Evolutionary conservation across 2,797 vertebrate genomes (phyloP).

Genomic region (Sebastolobus alascanus): DNA sequence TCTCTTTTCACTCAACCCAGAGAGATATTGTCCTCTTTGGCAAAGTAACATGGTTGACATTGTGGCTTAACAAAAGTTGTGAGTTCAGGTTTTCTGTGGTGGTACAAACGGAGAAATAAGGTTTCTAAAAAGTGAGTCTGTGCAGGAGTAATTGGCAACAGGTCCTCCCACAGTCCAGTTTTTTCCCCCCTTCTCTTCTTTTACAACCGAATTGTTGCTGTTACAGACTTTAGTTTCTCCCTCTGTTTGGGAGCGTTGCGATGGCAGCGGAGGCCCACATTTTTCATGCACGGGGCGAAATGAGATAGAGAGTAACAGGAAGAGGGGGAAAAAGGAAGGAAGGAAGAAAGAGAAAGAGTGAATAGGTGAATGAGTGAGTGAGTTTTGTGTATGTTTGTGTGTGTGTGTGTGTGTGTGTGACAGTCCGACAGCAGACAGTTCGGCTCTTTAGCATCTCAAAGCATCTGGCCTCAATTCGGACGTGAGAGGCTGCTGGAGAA

Average conservation of each 20-base stretch:
- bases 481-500: conserved; percentile 55
- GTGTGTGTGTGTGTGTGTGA: conserved; percentile 24
- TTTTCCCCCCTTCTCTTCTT: conserved; percentile 40
- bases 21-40: conserved; percentile 62
- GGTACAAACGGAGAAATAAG: conserved; percentile 52
- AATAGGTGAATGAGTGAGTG: conserved; percentile 56
- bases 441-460: conserved; percentile 84
- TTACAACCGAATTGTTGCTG: conserved; percentile 81
- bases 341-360: conserved; percentile 38
- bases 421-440: conserved; percentile 69
- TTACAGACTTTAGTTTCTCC: conserved; percentile 70
- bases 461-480: conserved; percentile 82
- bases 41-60: conserved; percentile 52
- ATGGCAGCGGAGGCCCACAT: conserved; percentile 80
- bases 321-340: conserved; percentile 41
- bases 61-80: conserved; percentile 52
- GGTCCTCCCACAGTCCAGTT: conserved; percentile 36
- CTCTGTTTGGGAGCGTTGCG: conserved; percentile 79
- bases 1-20: conserved; percentile 54
- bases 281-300: conserved; percentile 65
- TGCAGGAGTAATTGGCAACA: conserved; percentile 76
- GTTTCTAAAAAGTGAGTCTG: conserved; percentile 57
- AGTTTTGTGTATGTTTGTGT: conserved; percentile 43
- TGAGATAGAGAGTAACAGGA: conserved; percentile 57
- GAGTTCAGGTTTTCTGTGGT: conserved; percentile 54